phyloP scores from a whole-genome alignment of 92 coral and sea anemone genomes.

The Epizoanthus illoricatus region DNA sequence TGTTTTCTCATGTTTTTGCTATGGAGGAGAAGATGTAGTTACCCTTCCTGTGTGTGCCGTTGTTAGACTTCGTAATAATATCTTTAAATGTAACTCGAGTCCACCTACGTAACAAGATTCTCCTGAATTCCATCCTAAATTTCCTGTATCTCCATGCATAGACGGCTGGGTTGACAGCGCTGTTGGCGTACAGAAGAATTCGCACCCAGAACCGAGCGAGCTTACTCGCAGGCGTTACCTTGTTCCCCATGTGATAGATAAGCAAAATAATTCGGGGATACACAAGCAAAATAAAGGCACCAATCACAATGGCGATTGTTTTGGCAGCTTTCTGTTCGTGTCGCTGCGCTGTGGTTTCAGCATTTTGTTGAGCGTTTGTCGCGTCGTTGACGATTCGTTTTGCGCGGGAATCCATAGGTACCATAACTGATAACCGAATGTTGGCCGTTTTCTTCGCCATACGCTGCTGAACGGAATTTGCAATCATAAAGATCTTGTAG shows the following conservation, averaged over 20 bases:
- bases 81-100: constrained; percentile 39
- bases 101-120: no score
- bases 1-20: no score
- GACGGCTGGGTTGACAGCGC: constrained; percentile 75
- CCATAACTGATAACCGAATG: no score
- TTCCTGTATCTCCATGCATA: constrained; percentile 57
- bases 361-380: no score
- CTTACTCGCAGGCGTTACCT: constrained; percentile 49
- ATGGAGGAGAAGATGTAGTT: no score
- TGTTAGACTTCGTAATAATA: no score
- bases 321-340: constrained; percentile 87
- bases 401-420: no score
- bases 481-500: constrained; percentile 72
- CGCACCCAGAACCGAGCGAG: constrained; percentile 89
- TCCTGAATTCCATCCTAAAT: no score
- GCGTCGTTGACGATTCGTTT: no score
- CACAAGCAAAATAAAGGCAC: constrained; percentile 76
- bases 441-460: not conserved
- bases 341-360: constrained; percentile 30
- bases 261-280: constrained; percentile 84
- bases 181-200: constrained; percentile 72
- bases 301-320: constrained; percentile 86
- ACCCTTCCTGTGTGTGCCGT: no score
- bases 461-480: constrained; percentile 50
- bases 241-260: constrained; percentile 69